Evolutionary conservation across 1,140 invertebrate species (phyloP).

Genomic region (Drosophila ambigua): DNA sequence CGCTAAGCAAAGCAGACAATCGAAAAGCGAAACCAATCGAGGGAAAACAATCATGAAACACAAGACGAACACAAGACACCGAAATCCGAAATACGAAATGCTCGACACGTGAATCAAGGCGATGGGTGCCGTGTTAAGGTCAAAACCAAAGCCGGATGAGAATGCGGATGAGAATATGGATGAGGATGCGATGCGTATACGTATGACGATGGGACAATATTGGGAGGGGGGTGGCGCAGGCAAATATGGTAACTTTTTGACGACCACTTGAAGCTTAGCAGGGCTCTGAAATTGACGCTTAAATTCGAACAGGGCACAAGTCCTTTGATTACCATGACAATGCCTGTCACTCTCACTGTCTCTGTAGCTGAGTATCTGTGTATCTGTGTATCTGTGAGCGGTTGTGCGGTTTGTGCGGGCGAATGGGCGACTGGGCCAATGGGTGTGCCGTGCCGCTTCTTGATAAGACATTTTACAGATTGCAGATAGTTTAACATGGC

Average conservation of each 20-base stretch:
- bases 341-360: conserved; percentile 14
- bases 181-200: not conserved
- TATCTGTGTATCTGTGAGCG: not conserved
- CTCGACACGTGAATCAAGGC: conserved; percentile 48
- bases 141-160: conserved; percentile 29
- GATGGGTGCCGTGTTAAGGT: conserved; percentile 32
- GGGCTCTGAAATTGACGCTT: conserved; percentile 52
- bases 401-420: conserved; percentile 8
- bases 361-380: conserved; percentile 8
- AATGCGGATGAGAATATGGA: no score
- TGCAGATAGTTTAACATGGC: conserved; percentile 34
- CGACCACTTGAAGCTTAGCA: conserved; percentile 64
- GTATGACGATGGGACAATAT: conserved; percentile 19
- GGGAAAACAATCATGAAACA: conserved; percentile 75
- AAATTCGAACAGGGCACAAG: conserved; percentile 44
- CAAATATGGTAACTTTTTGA: conserved; percentile 59
- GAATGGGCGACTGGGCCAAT: not conserved
- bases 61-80: conserved; percentile 35
- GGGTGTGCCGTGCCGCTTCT: conserved; percentile 10
- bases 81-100: conserved; percentile 20
- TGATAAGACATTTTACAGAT: conserved; percentile 69
- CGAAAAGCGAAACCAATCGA: conserved; percentile 67
- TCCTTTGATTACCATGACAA: conserved; percentile 74
- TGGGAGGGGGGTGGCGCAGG: conserved; percentile 1
- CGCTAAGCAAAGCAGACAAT: conserved; percentile 77